These are phyloP conservation scores for Phenganax marumi DNA, from an alignment of 92 coral and sea anemone genomes.

Conservation along the genomic window DNA sequence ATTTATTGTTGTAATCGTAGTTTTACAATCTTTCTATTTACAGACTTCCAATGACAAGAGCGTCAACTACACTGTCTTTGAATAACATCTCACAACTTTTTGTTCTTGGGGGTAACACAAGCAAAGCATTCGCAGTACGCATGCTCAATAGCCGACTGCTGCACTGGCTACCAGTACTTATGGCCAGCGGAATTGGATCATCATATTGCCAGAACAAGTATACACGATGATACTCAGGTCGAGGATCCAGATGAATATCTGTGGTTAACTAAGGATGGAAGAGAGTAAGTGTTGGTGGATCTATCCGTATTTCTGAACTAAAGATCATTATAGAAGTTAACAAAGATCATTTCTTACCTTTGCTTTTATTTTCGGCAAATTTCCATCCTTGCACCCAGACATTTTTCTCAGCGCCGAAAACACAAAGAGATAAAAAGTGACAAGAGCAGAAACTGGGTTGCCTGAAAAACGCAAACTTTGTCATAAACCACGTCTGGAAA, in stretches of 20 bases:
- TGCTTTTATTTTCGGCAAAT: slow-evolving; percentile 69
- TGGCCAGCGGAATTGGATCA: slow-evolving; percentile 77
- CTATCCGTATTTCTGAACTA: neutral
- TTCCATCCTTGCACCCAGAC: slow-evolving; percentile 70
- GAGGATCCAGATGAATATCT: slow-evolving; percentile 68
- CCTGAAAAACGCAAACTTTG: slow-evolving; percentile 48
- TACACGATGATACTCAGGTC: slow-evolving; percentile 95
- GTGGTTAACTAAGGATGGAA: slow-evolving; percentile 54
- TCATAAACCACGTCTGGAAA: neutral
- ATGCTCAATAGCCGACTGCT: slow-evolving; percentile 96
- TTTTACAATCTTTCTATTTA: neutral
- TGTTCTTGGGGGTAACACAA: slow-evolving; percentile 80
- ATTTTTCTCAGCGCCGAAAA: slow-evolving; percentile 84
- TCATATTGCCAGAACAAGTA: slow-evolving; percentile 74
- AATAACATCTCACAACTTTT: slow-evolving; percentile 55
- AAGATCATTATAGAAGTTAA: neutral
- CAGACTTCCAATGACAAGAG: slow-evolving; percentile 70
- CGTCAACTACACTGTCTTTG: slow-evolving; percentile 69
- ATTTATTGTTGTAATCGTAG: neutral
- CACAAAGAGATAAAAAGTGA: slow-evolving; percentile 89
- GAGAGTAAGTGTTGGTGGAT: neutral
- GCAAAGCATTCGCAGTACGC: slow-evolving; percentile 93
- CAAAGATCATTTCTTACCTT: slow-evolving; percentile 53
- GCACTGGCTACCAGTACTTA: slow-evolving; percentile 95
- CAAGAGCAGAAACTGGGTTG: slow-evolving; percentile 97